phyloP scores from a whole-genome alignment of 1,140 invertebrate species.

The Leptinotarsa texana region DNA sequence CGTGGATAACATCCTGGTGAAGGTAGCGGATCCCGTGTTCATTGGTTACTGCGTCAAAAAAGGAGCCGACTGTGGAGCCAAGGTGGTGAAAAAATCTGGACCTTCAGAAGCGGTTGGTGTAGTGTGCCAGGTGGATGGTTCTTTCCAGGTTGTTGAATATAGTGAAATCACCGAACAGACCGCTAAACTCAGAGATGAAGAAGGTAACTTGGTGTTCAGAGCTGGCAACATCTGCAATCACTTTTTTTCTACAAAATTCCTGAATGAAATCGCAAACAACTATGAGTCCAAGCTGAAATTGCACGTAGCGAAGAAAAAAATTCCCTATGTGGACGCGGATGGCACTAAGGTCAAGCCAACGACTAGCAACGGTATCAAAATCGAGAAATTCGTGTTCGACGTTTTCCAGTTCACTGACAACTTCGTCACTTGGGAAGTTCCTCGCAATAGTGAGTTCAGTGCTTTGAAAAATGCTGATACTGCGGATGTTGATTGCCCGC shows the following conservation, averaged over 20 bases:
- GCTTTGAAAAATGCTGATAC: slow-evolving; percentile 93
- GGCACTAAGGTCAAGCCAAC: slow-evolving; percentile 76
- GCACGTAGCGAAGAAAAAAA: slow-evolving; percentile 98
- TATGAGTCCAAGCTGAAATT: slow-evolving; percentile 78
- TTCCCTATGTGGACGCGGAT: slow-evolving; percentile 79
- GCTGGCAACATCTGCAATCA: slow-evolving; percentile 99
- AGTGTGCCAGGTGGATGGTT: slow-evolving; percentile 86
- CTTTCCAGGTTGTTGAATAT: slow-evolving; percentile 96
- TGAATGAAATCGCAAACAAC: slow-evolving; percentile 67
- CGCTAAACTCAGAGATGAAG: slow-evolving; percentile 75
- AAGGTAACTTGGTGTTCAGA: slow-evolving; percentile 86
- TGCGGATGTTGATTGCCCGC: slow-evolving; percentile 87
- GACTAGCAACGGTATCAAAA: slow-evolving; percentile 94
- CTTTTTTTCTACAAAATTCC: slow-evolving; percentile 89
- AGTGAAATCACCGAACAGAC: slow-evolving; percentile 91
- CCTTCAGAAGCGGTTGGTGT: slow-evolving; percentile 95
- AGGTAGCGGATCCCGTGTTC: slow-evolving; percentile 97
- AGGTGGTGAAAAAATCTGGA: slow-evolving; percentile 90
- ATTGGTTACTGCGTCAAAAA: slow-evolving; percentile 92
- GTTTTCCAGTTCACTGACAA: slow-evolving; percentile 92
- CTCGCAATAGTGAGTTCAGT: slow-evolving; percentile 92
- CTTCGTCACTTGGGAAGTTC: slow-evolving; percentile 93
- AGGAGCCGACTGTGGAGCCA: slow-evolving; percentile 91
- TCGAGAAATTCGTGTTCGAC: slow-evolving; percentile 99
- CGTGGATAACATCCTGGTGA: slow-evolving; percentile 98